Conservation (phyloP, 1,140 invertebrate species). For the Yoshiicerus persimilis region DNA sequence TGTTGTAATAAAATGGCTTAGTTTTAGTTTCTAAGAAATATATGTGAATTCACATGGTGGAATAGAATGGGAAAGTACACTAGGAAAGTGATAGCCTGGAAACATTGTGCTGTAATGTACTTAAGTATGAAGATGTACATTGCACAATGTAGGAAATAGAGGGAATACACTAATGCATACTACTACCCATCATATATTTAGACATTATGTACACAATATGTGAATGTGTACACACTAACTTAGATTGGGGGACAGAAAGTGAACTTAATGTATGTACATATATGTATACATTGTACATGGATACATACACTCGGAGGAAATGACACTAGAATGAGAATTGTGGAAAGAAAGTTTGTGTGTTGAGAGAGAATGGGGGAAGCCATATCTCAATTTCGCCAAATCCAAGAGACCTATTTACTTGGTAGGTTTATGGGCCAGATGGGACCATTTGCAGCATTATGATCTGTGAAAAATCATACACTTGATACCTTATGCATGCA, state of each 20-base stretch:
- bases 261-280: neutral
- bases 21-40: neutral
- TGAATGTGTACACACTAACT: neutral
- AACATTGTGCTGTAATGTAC: neutral
- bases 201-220: neutral
- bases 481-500: slow-evolving; percentile 16
- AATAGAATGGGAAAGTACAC: neutral
- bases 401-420: slow-evolving; percentile 24
- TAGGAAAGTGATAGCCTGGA: neutral
- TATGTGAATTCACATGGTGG: neutral
- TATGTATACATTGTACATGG: neutral
- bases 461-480: slow-evolving; percentile 30
- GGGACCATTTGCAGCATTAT: slow-evolving; percentile 30
- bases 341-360: neutral
- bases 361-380: slow-evolving; percentile 8
- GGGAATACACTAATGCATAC: neutral
- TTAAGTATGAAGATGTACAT: neutral
- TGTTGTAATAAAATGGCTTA: neutral
- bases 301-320: neutral
- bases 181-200: neutral
- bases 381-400: slow-evolving; percentile 31
- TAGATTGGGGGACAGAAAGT: neutral
- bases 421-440: slow-evolving; percentile 32
- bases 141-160: neutral
- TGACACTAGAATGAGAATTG: neutral